phyloP scores from a whole-genome alignment of 2,113 vertebrate species.

The Anser cygnoides region DNA sequence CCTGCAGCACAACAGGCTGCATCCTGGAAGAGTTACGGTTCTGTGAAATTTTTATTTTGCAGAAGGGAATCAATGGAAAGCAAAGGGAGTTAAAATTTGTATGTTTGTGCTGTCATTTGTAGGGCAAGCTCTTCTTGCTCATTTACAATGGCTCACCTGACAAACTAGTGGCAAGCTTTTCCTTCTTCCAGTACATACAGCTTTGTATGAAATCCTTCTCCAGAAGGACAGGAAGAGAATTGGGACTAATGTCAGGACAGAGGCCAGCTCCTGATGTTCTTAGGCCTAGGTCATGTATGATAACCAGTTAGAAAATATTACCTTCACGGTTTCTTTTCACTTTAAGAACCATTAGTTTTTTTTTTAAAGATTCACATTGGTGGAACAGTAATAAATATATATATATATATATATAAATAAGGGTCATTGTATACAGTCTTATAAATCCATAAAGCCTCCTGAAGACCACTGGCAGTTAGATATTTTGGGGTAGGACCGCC shows the following conservation, averaged over 20 bases:
- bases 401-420: neutral
- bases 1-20: rapidly evolving
- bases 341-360: neutral
- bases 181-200: neutral
- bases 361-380: neutral
- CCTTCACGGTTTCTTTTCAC: neutral
- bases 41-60: neutral
- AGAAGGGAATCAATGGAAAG: neutral
- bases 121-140: neutral
- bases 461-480: neutral
- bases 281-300: neutral
- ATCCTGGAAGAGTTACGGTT: neutral
- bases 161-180: neutral
- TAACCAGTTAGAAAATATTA: neutral
- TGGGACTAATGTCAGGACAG: neutral
- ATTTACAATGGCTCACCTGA: neutral
- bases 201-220: neutral
- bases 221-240: neutral
- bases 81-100: neutral
- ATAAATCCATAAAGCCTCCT: neutral
- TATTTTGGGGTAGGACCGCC: neutral
- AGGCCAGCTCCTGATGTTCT: neutral
- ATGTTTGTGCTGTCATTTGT: neutral
- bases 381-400: neutral
- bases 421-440: rapidly evolving